Percentiles rank a stretch among this genome's conserved stretches.
phyloP scores from a whole-genome alignment of 2,113 vertebrate species.

The Henicopernis longicauda region DNA sequence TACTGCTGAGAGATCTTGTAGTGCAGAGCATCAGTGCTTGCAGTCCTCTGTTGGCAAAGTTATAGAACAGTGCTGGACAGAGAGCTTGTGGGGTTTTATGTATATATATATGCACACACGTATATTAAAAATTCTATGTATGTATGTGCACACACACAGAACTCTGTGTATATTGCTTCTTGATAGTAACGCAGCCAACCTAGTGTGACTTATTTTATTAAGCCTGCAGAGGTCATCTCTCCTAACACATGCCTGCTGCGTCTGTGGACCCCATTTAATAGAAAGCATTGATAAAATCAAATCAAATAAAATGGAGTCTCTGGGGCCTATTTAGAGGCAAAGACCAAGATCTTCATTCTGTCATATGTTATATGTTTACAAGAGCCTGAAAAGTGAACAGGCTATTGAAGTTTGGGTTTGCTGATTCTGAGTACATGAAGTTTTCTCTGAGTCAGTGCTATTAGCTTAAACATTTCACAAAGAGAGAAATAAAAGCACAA shows the following conservation, averaged over 20 bases:
- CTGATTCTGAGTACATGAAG: neutral
- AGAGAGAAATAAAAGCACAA: neutral
- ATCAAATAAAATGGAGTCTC: neutral
- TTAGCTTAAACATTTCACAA: neutral
- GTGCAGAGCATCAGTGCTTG: neutral
- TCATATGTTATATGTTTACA: neutral
- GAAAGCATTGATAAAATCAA: neutral
- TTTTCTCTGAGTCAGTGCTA: neutral
- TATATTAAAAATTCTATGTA: fast-evolving
- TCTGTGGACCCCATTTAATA: neutral
- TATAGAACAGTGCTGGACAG: neutral
- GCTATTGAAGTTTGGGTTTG: neutral
- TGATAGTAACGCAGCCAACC: neutral
- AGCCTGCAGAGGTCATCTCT: neutral
- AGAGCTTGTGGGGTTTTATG: neutral
- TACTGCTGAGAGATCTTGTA: neutral
- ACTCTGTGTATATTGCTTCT: neutral
- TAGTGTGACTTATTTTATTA: neutral
- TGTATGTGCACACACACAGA: neutral
- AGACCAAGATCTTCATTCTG: neutral
- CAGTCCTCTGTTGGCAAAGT: neutral
- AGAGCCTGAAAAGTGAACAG: neutral
- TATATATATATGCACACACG: neutral
- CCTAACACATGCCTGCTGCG: neutral
- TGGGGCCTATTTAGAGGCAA: neutral